These are phyloP conservation scores for Trissoscelio sp. DNA, from an alignment of 2,888 invertebrate genomes.

Conservation along the genomic window DNA sequence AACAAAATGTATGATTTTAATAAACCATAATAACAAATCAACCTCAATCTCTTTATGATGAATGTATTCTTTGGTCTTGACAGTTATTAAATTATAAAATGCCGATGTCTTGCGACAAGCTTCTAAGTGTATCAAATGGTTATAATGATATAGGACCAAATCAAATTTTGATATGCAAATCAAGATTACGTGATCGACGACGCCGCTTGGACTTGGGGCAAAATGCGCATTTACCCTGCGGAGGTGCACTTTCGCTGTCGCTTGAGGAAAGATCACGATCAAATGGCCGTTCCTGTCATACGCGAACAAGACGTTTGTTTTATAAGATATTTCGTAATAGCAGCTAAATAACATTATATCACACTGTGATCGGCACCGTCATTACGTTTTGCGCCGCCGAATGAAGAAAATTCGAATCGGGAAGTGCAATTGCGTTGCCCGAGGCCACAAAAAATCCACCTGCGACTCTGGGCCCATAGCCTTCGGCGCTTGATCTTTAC, in stretches of 20 bases:
- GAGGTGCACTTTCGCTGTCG: slow-evolving; percentile 68
- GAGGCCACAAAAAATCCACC: slow-evolving; percentile 27
- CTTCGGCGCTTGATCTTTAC: slow-evolving; percentile 48
- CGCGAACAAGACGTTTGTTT: slow-evolving; percentile 69
- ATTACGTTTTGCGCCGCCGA: slow-evolving; percentile 44
- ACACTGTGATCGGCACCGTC: slow-evolving; percentile 49
- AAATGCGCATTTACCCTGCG: slow-evolving; percentile 62
- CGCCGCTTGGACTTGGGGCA: slow-evolving; percentile 46
- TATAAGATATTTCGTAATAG: slow-evolving; percentile 67
- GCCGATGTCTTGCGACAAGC: slow-evolving; percentile 39
- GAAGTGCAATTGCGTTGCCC: slow-evolving; percentile 59
- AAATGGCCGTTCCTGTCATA: slow-evolving; percentile 67
- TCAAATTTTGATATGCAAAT: slow-evolving; percentile 65
- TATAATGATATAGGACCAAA: slow-evolving; percentile 53
- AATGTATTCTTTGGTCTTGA: slow-evolving; percentile 21
- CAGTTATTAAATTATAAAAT: slow-evolving; percentile 52
- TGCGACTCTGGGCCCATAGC: slow-evolving; percentile 27
- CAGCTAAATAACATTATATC: slow-evolving; percentile 68
- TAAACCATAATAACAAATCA: background rate
- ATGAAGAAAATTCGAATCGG: slow-evolving; percentile 62
- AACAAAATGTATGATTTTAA: too few species aligned
- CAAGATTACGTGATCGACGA: slow-evolving; percentile 53
- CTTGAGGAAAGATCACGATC: slow-evolving; percentile 69
- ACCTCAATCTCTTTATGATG: slow-evolving; percentile 7
- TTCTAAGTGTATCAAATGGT: slow-evolving; percentile 33